A percentile compares a stretch with the other conserved stretches of the same genome.
phyloP scores from a whole-genome alignment of 2,888 invertebrate genomes.

The Leptopilina myrica region DNA sequence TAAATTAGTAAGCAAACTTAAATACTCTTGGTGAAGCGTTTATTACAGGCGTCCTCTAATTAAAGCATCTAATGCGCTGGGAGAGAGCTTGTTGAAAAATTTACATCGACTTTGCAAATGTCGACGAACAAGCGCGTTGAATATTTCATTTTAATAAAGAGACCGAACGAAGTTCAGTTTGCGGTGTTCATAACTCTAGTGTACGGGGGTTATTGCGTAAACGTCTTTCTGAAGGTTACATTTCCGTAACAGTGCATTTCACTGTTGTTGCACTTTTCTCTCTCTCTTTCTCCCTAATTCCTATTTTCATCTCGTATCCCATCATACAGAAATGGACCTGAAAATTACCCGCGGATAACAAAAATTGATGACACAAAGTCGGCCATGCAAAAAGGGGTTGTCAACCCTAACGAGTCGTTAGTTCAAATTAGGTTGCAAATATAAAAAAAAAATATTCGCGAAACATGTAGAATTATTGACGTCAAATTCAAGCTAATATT shows the following conservation, averaged over 20 bases:
- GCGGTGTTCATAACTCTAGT: neutral
- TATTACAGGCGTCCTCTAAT: slow-evolving; percentile 19
- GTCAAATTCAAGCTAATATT: neutral
- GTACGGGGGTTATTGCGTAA: neutral
- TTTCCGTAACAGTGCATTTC: slow-evolving; percentile 6
- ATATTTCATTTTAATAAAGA: slow-evolving; percentile 33
- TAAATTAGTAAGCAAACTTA: slow-evolving; percentile 32
- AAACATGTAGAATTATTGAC: neutral
- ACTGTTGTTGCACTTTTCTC: slow-evolving; percentile 13
- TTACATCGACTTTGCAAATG: slow-evolving; percentile 24
- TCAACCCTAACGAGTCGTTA: slow-evolving; percentile 17
- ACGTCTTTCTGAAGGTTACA: neutral
- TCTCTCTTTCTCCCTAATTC: neutral
- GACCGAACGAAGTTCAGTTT: slow-evolving; percentile 9
- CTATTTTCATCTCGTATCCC: slow-evolving; percentile 8
- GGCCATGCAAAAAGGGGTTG: slow-evolving; percentile 1
- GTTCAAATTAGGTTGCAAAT: slow-evolving; percentile 15
- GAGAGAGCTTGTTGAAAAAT: slow-evolving; percentile 30
- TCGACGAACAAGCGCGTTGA: slow-evolving; percentile 14
- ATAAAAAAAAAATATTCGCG: neutral
- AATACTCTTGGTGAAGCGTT: slow-evolving; percentile 16
- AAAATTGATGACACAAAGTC: slow-evolving; percentile 15
- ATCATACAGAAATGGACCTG: slow-evolving; percentile 12
- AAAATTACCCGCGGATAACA: slow-evolving; percentile 11
- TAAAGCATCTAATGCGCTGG: slow-evolving; percentile 20